Evolutionary conservation across 2,797 vertebrate genomes (phyloP).

Genomic region (Macroramphosus scolopax): DNA sequence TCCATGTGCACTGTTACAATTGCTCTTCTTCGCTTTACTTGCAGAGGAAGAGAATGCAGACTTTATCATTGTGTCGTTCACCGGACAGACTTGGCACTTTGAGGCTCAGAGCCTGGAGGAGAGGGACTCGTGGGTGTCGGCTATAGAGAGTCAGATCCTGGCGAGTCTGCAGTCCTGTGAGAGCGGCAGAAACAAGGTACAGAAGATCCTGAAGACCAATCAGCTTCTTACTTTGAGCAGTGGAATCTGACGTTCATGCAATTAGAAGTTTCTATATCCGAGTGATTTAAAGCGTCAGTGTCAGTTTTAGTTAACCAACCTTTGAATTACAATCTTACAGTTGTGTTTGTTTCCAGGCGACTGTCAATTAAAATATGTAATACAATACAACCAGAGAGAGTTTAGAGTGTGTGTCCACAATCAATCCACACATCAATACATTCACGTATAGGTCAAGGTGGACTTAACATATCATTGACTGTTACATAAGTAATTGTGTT

Average conservation of each 20-base stretch:
- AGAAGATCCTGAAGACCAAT: neutral
- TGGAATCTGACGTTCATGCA: too few relatives aligned
- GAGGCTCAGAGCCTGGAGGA: conserved; percentile 93
- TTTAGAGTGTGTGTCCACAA: too few relatives aligned
- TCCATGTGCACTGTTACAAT: neutral
- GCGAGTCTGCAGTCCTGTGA: conserved; percentile 95
- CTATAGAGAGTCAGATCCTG: conserved; percentile 96
- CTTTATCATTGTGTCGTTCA: conserved; percentile 94
- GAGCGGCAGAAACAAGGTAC: conserved; percentile 88
- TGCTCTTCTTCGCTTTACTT: conserved; percentile 7
- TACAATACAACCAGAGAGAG: too few relatives aligned
- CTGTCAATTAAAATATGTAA: neutral
- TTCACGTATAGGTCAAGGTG: too few relatives aligned
- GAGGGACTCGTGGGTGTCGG: conserved; percentile 91
- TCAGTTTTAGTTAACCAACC: too few relatives aligned
- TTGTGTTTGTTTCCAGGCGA: neutral
- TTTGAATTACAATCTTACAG: neutral
- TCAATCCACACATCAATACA: too few relatives aligned
- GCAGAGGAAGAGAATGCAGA: conserved; percentile 93
- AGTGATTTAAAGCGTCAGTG: too few relatives aligned
- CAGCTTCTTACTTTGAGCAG: neutral
- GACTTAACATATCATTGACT: too few relatives aligned
- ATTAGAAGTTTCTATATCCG: too few relatives aligned
- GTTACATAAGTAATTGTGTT: too few relatives aligned
- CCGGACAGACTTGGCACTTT: conserved; percentile 97